phyloP scores from a whole-genome alignment of 2,888 invertebrate genomes.

The Psylliodes chrysocephalus region DNA sequence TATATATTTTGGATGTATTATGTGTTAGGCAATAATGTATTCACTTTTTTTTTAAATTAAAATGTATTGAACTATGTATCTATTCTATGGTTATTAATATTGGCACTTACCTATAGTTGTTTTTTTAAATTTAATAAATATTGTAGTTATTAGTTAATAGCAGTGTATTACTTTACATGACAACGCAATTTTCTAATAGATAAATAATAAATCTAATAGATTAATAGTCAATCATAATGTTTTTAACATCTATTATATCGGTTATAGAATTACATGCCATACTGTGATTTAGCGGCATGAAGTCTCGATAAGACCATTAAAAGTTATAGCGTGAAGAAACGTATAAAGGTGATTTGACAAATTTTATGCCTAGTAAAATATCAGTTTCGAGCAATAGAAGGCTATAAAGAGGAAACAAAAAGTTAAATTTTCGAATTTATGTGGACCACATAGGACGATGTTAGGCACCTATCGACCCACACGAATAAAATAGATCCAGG shows the following conservation, averaged over 20 bases:
- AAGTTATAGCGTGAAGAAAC: constrained; percentile 30
- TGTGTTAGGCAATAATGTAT: too few relatives aligned
- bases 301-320: constrained; percentile 28
- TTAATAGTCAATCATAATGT: not conserved
- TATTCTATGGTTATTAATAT: too few relatives aligned
- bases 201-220: not conserved
- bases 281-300: constrained; percentile 20
- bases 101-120: too few relatives aligned
- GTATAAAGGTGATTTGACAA: constrained; percentile 36
- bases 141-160: too few relatives aligned
- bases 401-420: constrained; percentile 41
- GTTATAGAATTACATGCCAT: constrained; percentile 1
- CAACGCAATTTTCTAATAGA: too few relatives aligned
- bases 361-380: constrained; percentile 40
- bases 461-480: constrained; percentile 51
- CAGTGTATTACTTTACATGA: too few relatives aligned
- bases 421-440: constrained; percentile 53
- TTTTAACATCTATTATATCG: not conserved
- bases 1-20: too few relatives aligned
- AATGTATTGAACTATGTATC: too few relatives aligned
- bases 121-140: too few relatives aligned
- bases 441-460: constrained; percentile 57
- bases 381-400: constrained; percentile 35
- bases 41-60: too few relatives aligned
- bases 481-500: constrained; percentile 55